Evolutionary conservation across 2,797 vertebrate genomes (phyloP).

Genomic region (Serranus cabrilla): DNA sequence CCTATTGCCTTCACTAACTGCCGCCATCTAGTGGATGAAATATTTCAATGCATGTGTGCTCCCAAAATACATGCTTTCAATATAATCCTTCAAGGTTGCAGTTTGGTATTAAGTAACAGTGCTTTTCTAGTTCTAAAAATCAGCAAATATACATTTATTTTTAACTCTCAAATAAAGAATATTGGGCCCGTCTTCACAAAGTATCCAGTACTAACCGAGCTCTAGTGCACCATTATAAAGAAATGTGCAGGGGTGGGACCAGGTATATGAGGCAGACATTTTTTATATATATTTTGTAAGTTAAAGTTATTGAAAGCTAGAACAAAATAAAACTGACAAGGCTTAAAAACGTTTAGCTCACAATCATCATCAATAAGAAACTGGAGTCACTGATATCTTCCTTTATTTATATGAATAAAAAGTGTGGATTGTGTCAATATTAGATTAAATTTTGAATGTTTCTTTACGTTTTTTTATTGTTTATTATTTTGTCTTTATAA

Average conservation of each 20-base stretch:
- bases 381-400: not conserved
- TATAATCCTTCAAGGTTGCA: too few species aligned
- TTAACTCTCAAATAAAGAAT: not conserved
- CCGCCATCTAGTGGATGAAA: too few species aligned
- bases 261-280: not conserved
- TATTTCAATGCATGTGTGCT: too few species aligned
- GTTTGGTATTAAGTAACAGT: too few species aligned
- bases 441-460: not conserved
- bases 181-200: not conserved
- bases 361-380: not conserved
- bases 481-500: slow-evolving; percentile 5
- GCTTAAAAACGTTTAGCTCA: not conserved
- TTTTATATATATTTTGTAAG: not conserved
- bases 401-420: not conserved
- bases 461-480: not conserved
- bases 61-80: too few species aligned
- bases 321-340: not conserved
- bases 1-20: too few species aligned
- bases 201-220: not conserved
- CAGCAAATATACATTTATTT: too few species aligned
- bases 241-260: not conserved
- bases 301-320: not conserved
- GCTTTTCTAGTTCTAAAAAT: too few species aligned
- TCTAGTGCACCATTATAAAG: not conserved
- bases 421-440: not conserved